Base-by-base conservation (phyloP, 2,113 vertebrate genomes). In the Equus quagga region DNA sequence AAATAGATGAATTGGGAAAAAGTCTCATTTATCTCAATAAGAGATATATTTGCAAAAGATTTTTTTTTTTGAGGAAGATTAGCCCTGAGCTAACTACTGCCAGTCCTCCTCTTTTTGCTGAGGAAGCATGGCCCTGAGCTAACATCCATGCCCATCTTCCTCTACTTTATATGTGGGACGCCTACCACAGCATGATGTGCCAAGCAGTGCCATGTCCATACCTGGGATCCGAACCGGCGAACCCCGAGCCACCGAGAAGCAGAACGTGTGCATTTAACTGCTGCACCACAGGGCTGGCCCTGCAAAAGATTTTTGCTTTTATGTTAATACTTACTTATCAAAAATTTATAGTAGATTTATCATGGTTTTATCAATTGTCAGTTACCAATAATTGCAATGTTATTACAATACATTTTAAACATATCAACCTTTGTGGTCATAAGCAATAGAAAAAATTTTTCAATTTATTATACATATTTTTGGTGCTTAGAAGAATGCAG, bases 361-460 rank as follows among this genome's bases (percentile, higher is more conserved):
- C 65, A 70, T 91, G 28, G 26, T 97, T 89, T 89, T 60, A 85
- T 69, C 4, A 89, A 24, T 81, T 95, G 1, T 86, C 17, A 97
- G n/a, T 79, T 79, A 64, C 4, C 28, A 94, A 70, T 69, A 70
- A 81, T 54, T 33, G 0, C 5, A 65, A 44, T 73, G 33, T 46
- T 88, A 70, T 79, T 95, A 82, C 2, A 83, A 33, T 70, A 80
- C 0, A 23, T 58, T 18, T 62, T 24, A 62, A 86, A 51, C 12
- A 92, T 72, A 85, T 78, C 33, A 84, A 49, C 1, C 0, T 88
- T 80, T 69, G 87, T 69, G 6, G 49, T 90, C 2, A 92, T 72
- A 5, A 56, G 36, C 7, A 86, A 49, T 24, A 93, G 33, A 73
- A 95, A 96, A 56, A 70, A 21, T 1, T 15, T 41, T 54, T 82